phyloP scores from a whole-genome alignment of 2,113 vertebrate genomes.

The Telmatochromis sp. region DNA sequence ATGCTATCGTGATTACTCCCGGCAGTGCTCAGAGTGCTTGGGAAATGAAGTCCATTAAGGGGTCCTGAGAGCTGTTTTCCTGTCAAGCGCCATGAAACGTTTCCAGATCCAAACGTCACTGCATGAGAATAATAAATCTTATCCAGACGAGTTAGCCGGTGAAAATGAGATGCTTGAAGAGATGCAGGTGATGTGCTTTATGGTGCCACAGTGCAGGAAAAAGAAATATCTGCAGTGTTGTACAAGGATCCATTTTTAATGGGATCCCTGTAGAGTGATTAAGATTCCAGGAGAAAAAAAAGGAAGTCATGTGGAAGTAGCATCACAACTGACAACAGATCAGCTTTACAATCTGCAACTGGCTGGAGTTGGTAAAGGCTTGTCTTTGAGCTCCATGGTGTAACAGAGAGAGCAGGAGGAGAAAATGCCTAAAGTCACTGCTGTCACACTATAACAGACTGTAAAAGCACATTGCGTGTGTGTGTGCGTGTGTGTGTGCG shows the following conservation, averaged over 20 bases:
- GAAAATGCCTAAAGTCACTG: not conserved
- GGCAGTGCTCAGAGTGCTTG: conserved; percentile 34
- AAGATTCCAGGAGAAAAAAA: not conserved
- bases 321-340: not conserved
- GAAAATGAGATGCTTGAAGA: not conserved
- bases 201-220: not conserved
- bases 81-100: conserved; percentile 8
- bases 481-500: not conserved
- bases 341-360: not conserved
- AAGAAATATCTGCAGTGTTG: not conserved
- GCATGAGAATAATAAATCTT: conserved; percentile 2
- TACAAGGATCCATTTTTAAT: not conserved
- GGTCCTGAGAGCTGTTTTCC: conserved; percentile 38
- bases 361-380: not conserved
- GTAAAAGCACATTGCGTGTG: conserved; percentile 1
- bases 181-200: conserved; percentile 8
- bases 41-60: conserved; percentile 55
- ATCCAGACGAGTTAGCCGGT: not conserved
- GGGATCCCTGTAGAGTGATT: not conserved
- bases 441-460: conserved; percentile 18
- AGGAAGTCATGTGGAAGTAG: not conserved
- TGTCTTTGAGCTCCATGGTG: not conserved
- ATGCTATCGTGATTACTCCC: conserved; percentile 48
- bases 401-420: not conserved
- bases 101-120: conserved; percentile 16